phyloP scores from a whole-genome alignment of 2,797 vertebrate genomes.

The Harpagifer antarcticus region DNA sequence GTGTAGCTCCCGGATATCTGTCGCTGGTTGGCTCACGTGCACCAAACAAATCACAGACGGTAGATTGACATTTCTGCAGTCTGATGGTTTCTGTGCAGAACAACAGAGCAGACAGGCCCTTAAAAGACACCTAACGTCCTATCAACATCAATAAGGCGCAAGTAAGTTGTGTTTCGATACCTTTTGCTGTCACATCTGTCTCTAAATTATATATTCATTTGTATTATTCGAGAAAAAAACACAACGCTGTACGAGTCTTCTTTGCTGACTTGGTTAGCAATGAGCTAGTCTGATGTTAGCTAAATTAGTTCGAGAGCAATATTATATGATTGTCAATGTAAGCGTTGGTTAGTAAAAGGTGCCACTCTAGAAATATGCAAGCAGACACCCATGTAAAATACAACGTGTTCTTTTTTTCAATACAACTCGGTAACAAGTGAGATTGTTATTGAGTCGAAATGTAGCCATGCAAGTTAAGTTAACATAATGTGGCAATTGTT shows the following conservation, averaged over 20 bases:
- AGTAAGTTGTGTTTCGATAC: conserved; percentile 53
- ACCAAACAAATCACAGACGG: conserved; percentile 75
- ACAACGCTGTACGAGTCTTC: conserved; percentile 13
- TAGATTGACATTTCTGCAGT: conserved; percentile 40
- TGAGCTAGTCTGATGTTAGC: conserved; percentile 30
- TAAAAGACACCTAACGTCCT: neutral
- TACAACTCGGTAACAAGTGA: neutral
- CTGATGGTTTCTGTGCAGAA: neutral
- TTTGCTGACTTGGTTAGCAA: conserved; percentile 26
- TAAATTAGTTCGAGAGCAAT: neutral
- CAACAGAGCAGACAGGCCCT: neutral
- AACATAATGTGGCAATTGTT: neutral
- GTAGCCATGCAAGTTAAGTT: neutral
- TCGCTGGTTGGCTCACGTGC: conserved; percentile 70
- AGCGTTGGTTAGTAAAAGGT: too few species aligned
- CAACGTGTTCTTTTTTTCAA: conserved; percentile 1
- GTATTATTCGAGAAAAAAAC: neutral
- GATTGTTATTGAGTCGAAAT: too few species aligned
- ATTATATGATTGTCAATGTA: neutral
- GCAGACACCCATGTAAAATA: conserved; percentile 14
- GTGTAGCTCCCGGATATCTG: conserved; percentile 59
- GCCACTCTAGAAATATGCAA: conserved; percentile 27
- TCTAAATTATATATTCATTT: neutral
- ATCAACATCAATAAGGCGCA: neutral
- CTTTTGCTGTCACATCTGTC: conserved; percentile 2